A percentile compares a stretch with the other conserved stretches of the same genome.
phyloP scores from a whole-genome alignment of 2,113 vertebrate genomes.

The Apteryx mantelli region DNA sequence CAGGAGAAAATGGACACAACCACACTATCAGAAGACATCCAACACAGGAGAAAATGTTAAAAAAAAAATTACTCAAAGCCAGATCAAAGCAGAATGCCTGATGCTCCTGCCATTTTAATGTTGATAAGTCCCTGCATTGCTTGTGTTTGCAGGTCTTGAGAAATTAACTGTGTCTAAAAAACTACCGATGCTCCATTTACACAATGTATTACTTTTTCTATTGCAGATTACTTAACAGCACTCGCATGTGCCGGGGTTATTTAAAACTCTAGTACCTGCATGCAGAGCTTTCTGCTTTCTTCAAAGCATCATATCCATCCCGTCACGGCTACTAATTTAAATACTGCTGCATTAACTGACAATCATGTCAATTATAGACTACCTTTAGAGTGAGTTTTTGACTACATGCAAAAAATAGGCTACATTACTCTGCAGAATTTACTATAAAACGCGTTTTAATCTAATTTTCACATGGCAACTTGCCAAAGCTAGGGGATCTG shows the following conservation, averaged over 20 bases:
- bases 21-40: neutral
- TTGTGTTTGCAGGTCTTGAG: neutral
- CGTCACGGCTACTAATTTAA: neutral
- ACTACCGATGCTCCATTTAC: neutral
- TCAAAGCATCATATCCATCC: neutral
- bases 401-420: neutral
- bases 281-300: neutral
- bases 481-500: neutral
- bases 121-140: accelerated
- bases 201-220: neutral
- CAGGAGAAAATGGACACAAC: neutral
- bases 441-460: constrained; percentile 27
- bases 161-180: neutral
- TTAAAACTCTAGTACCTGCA: neutral
- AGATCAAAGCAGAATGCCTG: neutral
- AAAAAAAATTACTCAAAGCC: neutral
- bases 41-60: neutral
- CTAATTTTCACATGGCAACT: neutral
- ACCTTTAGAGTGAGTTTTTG: neutral
- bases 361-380: neutral
- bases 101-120: neutral
- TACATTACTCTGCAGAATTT: neutral
- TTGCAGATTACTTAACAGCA: constrained; percentile 10
- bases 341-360: neutral
- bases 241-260: neutral